Evolutionary conservation across 2,113 vertebrate genomes (phyloP).

Genomic region (Echinops telfairi): DNA sequence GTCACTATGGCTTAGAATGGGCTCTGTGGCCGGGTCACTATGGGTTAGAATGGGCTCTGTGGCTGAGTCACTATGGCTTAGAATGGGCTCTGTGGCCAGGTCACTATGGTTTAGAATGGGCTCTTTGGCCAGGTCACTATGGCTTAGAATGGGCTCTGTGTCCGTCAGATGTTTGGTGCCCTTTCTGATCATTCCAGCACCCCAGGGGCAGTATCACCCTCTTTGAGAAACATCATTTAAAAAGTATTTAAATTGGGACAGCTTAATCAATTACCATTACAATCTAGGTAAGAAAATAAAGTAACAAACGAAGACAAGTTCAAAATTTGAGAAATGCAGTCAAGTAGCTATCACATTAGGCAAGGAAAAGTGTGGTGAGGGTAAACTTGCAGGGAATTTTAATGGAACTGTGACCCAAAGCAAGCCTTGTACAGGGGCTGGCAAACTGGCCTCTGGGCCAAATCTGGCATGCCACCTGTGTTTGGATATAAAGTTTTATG

Average conservation of each 20-base stretch:
- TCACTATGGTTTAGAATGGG: too few relatives aligned
- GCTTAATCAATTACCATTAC: not conserved
- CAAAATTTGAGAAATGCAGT: not conserved
- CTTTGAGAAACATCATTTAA: too few relatives aligned
- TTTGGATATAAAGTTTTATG: constrained; percentile 49
- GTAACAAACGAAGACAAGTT: not conserved
- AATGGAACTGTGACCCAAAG: not conserved
- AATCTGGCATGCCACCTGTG: not conserved
- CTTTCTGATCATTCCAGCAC: too few relatives aligned
- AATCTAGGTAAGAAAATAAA: constrained; percentile 3
- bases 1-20: too few relatives aligned
- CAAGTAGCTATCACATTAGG: not conserved
- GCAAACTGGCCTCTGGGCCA: not conserved
- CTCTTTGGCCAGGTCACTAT: too few relatives aligned
- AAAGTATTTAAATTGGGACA: not conserved
- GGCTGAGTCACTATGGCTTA: too few relatives aligned
- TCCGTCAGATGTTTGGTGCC: too few relatives aligned
- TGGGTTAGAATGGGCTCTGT: too few relatives aligned
- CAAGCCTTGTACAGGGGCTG: not conserved
- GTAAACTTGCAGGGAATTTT: not conserved
- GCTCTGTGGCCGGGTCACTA: too few relatives aligned
- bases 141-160: too few relatives aligned
- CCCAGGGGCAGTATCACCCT: too few relatives aligned
- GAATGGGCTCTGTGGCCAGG: too few relatives aligned
- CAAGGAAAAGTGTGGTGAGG: not conserved